Conservation (phyloP, 2,113 vertebrate genomes). For the Pseudopodoces humilis region DNA sequence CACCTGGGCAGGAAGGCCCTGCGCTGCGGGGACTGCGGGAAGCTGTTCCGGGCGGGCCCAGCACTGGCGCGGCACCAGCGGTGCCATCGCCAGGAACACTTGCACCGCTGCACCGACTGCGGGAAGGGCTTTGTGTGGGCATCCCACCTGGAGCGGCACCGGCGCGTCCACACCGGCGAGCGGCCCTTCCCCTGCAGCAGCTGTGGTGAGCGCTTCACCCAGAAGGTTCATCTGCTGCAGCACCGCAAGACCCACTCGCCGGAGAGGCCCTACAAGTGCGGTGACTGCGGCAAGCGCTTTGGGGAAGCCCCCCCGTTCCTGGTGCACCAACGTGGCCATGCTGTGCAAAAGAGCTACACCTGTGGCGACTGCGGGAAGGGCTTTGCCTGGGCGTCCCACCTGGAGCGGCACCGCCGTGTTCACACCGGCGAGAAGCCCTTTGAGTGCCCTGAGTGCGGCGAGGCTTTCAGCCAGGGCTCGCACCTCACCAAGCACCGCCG, state of each 20-base stretch:
- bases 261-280: constrained; percentile 18
- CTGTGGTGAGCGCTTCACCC: constrained; percentile 48
- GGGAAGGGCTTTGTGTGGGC: constrained; percentile 74
- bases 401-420: constrained; percentile 48
- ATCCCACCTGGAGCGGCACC: constrained; percentile 70
- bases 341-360: neutral
- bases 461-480: constrained; percentile 44
- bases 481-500: constrained; percentile 57
- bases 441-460: constrained; percentile 42
- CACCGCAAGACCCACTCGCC: constrained; percentile 36
- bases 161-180: constrained; percentile 71
- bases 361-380: constrained; percentile 61
- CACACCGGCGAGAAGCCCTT: constrained; percentile 12
- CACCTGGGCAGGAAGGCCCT: neutral
- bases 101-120: constrained; percentile 65
- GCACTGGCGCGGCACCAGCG: constrained; percentile 24
- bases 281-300: constrained; percentile 42
- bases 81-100: neutral
- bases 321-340: too few species aligned
- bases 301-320: constrained; percentile 50
- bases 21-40: neutral
- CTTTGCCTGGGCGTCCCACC: constrained; percentile 71
- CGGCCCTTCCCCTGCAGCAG: constrained; percentile 68
- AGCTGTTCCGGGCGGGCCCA: neutral
- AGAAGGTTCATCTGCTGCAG: constrained; percentile 61